Percentiles rank a stretch among this genome's conserved stretches.
Evolutionary conservation across 2,888 invertebrate species (phyloP).

Genomic region (Diaphora mendica): DNA sequence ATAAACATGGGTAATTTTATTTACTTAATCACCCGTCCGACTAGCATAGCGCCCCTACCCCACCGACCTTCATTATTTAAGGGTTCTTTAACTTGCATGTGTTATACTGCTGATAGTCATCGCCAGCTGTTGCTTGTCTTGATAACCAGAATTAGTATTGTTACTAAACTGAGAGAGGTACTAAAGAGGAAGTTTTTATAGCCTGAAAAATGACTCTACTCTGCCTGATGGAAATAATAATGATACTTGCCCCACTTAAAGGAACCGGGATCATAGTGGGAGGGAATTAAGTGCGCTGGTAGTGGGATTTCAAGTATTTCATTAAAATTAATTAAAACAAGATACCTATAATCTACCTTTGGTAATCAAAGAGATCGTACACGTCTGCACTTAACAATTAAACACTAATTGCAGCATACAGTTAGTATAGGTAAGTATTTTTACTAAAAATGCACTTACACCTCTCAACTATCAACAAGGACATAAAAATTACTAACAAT

Average conservation of each 20-base stretch:
- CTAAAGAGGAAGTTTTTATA: not conserved
- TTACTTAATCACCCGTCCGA: conserved; percentile 40
- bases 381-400: conserved; percentile 10
- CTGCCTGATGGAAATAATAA: no score
- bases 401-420: conserved; percentile 25
- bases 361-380: not conserved
- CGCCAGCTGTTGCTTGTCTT: conserved; percentile 38
- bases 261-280: no score
- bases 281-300: no score
- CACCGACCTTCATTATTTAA: conserved; percentile 21
- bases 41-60: conserved; percentile 32
- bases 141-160: conserved; percentile 27
- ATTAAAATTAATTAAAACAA: conserved; percentile 23
- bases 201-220: no score
- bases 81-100: conserved; percentile 28
- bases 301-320: not conserved
- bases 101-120: conserved; percentile 20
- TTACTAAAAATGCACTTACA: not conserved
- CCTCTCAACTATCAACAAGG: not conserved
- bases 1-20: conserved; percentile 37
- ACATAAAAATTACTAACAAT: not conserved
- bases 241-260: no score
- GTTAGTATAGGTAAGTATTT: conserved; percentile 5
- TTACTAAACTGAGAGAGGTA: conserved; percentile 12
- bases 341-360: conserved; percentile 15